A percentile compares a stretch with the other conserved stretches of the same genome.
Conservation (phyloP, 30 jellyfish, hydroid and myxozoan species). For the Clytia hemisphaerica region DNA sequence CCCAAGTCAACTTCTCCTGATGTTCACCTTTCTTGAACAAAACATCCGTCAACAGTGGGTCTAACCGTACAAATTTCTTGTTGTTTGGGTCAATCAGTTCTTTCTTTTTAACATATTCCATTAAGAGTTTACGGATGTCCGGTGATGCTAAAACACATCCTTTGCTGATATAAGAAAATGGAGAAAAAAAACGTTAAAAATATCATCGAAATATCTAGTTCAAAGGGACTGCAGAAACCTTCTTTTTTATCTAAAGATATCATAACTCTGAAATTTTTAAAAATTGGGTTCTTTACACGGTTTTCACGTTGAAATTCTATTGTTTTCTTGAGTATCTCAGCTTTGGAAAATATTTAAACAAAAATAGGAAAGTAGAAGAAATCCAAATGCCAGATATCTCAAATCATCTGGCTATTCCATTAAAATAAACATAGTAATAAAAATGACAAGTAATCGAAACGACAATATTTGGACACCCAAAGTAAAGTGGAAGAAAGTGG, state of each 20-base stretch:
- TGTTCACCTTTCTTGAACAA: constrained; percentile 38
- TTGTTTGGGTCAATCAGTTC: constrained; percentile 35
- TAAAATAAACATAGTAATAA: no score
- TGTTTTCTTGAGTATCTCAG: no score
- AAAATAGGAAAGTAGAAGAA: neutral
- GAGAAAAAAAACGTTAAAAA: neutral
- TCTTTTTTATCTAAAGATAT: neutral
- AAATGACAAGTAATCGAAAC: no score
- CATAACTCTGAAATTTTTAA: no score
- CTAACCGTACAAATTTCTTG: constrained; percentile 43
- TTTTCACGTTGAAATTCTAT: no score
- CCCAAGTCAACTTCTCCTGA: constrained; percentile 60
- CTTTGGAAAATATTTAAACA: neutral
- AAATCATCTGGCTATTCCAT: no score
- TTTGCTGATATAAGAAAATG: constrained; percentile 25
- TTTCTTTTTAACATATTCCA: constrained; percentile 48
- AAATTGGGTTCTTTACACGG: no score
- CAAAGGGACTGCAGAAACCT: neutral
- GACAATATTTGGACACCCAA: no score
- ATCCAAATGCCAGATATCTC: no score
- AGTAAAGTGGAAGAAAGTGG: no score
- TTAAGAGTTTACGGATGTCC: constrained; percentile 50
- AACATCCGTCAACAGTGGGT: constrained; percentile 55
- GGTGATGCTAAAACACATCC: constrained; percentile 43
- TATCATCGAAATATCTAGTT: neutral